These are phyloP conservation scores for Diogma glabrata DNA, from an alignment of 2,888 invertebrate genomes.

Conservation along the genomic window DNA sequence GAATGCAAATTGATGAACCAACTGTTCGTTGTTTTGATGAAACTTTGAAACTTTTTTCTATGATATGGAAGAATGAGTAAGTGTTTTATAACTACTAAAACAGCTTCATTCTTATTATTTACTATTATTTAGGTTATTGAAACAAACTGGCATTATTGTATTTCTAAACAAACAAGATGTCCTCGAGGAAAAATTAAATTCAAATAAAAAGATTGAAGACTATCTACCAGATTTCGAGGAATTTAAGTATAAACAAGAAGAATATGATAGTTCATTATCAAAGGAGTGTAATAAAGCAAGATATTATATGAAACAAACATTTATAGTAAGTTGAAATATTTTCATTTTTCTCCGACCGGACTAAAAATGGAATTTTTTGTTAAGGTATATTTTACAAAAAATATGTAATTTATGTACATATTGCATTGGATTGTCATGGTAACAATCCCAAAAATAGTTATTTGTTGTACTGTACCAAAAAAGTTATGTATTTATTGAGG, in stretches of 20 bases:
- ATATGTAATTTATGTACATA: no score
- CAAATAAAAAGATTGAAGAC: slow-evolving; percentile 51
- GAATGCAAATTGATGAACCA: slow-evolving; percentile 57
- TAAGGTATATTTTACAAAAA: no score
- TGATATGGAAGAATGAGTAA: slow-evolving; percentile 60
- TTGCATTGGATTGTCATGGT: no score
- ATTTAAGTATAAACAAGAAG: slow-evolving; percentile 38
- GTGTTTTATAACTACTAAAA: no score
- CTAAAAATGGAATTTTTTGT: no score
- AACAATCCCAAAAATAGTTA: no score
- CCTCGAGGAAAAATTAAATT: slow-evolving; percentile 54
- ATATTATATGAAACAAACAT: slow-evolving; percentile 53
- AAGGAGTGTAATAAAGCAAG: slow-evolving; percentile 56
- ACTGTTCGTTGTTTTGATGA: slow-evolving; percentile 59
- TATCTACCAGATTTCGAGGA: slow-evolving; percentile 39
- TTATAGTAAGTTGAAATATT: slow-evolving; percentile 38
- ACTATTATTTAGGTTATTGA: no score
- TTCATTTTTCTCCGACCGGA: no score
- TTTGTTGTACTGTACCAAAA: no score
- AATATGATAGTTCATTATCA: no score
- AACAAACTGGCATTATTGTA: slow-evolving; percentile 67
- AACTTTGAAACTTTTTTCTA: slow-evolving; percentile 57
- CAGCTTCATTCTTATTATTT: no score
- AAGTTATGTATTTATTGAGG: no score
- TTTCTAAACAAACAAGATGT: slow-evolving; percentile 77